Evolutionary conservation across 2,797 vertebrate genomes (phyloP).

Genomic region (Galagoides demidoff): DNA sequence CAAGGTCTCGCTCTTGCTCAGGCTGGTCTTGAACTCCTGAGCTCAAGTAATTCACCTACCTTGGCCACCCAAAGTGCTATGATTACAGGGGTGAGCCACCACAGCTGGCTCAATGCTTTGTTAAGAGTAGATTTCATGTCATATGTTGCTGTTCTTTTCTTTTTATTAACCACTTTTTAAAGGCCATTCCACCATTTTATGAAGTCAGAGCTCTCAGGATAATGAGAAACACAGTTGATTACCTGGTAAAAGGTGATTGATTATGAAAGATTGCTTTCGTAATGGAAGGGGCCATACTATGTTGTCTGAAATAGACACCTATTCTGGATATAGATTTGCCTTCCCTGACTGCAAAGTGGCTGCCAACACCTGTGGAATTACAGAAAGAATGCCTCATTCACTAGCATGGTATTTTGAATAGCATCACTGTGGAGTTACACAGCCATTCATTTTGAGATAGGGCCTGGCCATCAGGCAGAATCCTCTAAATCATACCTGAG

Average conservation of each 20-base stretch:
- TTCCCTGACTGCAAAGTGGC: not conserved
- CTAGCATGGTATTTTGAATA: fast-evolving
- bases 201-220: not conserved
- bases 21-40: too few relatives aligned
- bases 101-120: not conserved
- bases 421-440: not conserved
- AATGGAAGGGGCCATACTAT: not conserved
- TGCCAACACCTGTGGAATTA: not conserved
- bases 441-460: not conserved
- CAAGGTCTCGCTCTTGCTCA: too few relatives aligned
- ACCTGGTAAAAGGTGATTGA: not conserved
- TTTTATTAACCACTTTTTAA: not conserved
- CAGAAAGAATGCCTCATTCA: too few relatives aligned
- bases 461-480: not conserved
- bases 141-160: not conserved
- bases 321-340: not conserved
- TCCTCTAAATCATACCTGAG: not conserved
- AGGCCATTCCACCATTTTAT: not conserved
- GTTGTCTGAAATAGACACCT: not conserved
- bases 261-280: not conserved
- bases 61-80: too few relatives aligned
- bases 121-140: not conserved
- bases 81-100: too few relatives aligned
- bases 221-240: not conserved
- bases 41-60: too few relatives aligned